Conservation (phyloP, 1,140 invertebrate species). For the Nylanderia fulva region DNA sequence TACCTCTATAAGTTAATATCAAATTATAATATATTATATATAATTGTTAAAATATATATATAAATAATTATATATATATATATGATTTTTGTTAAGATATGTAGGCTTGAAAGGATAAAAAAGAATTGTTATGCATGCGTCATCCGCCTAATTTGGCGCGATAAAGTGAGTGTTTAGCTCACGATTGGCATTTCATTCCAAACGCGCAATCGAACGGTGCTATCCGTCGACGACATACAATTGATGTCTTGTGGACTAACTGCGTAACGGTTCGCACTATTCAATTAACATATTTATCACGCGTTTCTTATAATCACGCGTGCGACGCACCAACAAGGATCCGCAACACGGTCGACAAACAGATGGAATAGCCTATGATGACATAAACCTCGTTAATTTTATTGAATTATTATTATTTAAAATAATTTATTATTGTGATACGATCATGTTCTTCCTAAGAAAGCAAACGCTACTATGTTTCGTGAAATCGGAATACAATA, state of each 20-base stretch:
- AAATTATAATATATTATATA: too few relatives aligned
- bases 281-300: conserved; percentile 81
- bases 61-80: too few relatives aligned
- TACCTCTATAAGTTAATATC: too few relatives aligned
- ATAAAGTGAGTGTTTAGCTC: background rate
- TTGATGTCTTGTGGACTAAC: conserved; percentile 62
- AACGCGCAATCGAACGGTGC: conserved; percentile 57
- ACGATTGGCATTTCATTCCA: conserved; percentile 43
- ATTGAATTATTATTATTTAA: conserved; percentile 32
- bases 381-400: conserved; percentile 42
- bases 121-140: background rate
- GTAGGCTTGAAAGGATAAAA: background rate
- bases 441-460: background rate
- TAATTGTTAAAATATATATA: too few relatives aligned
- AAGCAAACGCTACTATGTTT: background rate
- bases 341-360: background rate
- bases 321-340: conserved; percentile 11
- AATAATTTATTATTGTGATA: background rate
- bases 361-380: background rate
- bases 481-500: background rate
- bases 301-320: conserved; percentile 54
- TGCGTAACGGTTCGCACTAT: conserved; percentile 77
- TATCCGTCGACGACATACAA: conserved; percentile 34
- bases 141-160: background rate
- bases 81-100: background rate